Conservation (phyloP, 2,113 vertebrate genomes). For the Rhinichthys klamathensis region DNA sequence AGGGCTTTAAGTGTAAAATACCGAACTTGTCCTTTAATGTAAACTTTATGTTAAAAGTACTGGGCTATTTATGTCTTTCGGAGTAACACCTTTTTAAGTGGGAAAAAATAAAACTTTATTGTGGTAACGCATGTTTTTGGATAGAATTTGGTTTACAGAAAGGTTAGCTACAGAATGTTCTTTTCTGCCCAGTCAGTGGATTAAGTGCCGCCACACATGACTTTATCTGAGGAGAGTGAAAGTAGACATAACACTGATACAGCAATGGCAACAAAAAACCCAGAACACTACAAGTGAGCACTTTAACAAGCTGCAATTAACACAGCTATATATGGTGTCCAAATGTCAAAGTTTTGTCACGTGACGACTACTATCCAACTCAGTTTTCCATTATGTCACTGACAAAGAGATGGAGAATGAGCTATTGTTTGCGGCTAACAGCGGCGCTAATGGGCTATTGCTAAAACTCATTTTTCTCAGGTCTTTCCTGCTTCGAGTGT, state of each 20-base stretch:
- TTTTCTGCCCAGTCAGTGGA: background rate
- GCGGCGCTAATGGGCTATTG: background rate
- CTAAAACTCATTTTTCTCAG: background rate
- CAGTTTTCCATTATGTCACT: constrained; percentile 58
- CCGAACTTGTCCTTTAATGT: no score
- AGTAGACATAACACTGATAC: constrained; percentile 29
- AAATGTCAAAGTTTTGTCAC: constrained; percentile 41
- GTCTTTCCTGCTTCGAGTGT: constrained; percentile 2
- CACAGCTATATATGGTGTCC: constrained; percentile 27
- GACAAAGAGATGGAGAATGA: constrained; percentile 17
- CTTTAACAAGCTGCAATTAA: constrained; percentile 44
- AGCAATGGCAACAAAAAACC: constrained; percentile 28
- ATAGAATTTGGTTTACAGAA: background rate
- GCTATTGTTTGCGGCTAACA: background rate
- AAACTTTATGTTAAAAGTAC: background rate
- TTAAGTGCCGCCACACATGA: constrained; percentile 9
- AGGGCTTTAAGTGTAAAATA: no score
- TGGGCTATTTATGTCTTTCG: background rate
- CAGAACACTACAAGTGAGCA: constrained; percentile 13
- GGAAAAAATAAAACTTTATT: background rate
- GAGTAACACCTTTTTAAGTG: background rate
- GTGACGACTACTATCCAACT: background rate
- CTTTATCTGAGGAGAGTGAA: background rate
- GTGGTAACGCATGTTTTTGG: background rate
- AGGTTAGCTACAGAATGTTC: background rate